phyloP scores from a whole-genome alignment of 2,888 invertebrate species.

The Cheilosia soror region DNA sequence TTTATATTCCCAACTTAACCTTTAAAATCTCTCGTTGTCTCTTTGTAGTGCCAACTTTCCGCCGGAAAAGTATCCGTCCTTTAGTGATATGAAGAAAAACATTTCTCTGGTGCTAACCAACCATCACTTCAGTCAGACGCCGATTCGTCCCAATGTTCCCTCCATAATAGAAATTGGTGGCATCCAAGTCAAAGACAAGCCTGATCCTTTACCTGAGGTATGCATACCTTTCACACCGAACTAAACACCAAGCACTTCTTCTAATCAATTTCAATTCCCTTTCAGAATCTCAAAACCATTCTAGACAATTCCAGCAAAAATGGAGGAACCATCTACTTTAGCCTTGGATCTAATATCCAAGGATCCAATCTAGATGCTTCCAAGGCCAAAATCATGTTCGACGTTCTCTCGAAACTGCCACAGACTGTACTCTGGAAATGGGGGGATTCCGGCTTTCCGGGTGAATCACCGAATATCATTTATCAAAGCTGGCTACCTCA shows the following conservation, averaged over 20 bases:
- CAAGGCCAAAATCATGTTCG: slow-evolving; percentile 85
- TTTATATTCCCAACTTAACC: neutral
- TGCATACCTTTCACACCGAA: slow-evolving; percentile 1
- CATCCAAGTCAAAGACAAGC: slow-evolving; percentile 79
- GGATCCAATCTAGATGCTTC: slow-evolving; percentile 77
- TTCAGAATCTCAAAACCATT: slow-evolving; percentile 78
- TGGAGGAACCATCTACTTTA: slow-evolving; percentile 81
- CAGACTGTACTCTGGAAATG: slow-evolving; percentile 88
- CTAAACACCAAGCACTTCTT: neutral
- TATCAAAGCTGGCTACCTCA: slow-evolving; percentile 84
- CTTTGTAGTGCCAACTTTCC: slow-evolving; percentile 77
- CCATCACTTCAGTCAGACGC: slow-evolving; percentile 78
- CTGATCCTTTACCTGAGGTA: slow-evolving; percentile 78
- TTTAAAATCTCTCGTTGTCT: too few relatives aligned
- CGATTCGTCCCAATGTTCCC: slow-evolving; percentile 79
- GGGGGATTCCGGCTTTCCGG: slow-evolving; percentile 84
- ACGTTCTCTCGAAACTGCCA: slow-evolving; percentile 86
- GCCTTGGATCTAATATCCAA: slow-evolving; percentile 81
- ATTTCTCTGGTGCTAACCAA: slow-evolving; percentile 78
- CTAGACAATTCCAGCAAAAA: slow-evolving; percentile 80
- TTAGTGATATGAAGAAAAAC: slow-evolving; percentile 77
- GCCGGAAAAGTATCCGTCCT: slow-evolving; percentile 77
- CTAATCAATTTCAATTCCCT: neutral
- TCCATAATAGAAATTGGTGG: slow-evolving; percentile 79
- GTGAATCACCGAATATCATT: slow-evolving; percentile 80